Percentiles rank a stretch among this genome's conserved stretches.
phyloP scores from a whole-genome alignment of 2,888 invertebrate species.

The Tupiocoris notatus region DNA sequence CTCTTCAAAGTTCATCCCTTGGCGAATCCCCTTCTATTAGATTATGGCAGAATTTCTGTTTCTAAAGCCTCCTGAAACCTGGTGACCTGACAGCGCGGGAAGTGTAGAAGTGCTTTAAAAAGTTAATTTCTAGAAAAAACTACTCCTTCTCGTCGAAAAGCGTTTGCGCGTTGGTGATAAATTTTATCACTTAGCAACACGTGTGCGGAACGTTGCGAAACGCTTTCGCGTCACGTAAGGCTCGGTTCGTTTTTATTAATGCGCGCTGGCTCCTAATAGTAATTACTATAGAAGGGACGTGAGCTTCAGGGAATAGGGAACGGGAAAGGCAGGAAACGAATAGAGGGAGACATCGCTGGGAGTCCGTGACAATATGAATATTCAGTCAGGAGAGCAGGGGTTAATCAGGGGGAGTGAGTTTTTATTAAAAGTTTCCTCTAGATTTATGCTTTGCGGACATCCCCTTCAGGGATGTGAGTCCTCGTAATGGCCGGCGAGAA shows the following conservation, averaged over 20 bases:
- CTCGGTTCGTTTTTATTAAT: slow-evolving; percentile 24
- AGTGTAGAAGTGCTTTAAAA: too few species aligned
- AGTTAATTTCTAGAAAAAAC: too few species aligned
- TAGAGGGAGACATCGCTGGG: neutral
- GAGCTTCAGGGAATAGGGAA: slow-evolving; percentile 16
- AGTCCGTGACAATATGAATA: slow-evolving; percentile 39
- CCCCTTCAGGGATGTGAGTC: slow-evolving; percentile 20
- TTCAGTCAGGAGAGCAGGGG: slow-evolving; percentile 32
- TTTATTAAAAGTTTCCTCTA: slow-evolving; percentile 42
- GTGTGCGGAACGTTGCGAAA: slow-evolving; percentile 15
- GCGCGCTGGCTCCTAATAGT: slow-evolving; percentile 11
- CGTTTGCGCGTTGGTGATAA: too few species aligned
- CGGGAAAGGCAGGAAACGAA: slow-evolving; percentile 7
- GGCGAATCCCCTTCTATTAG: too few species aligned
- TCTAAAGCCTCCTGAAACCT: too few species aligned
- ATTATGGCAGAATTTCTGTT: too few species aligned
- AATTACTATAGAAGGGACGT: slow-evolving; percentile 34
- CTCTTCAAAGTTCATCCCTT: too few species aligned
- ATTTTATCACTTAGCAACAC: slow-evolving; percentile 25
- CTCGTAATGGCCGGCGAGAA: slow-evolving; percentile 27
- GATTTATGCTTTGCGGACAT: slow-evolving; percentile 42
- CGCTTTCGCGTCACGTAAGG: slow-evolving; percentile 19
- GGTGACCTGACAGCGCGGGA: too few species aligned
- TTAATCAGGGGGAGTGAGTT: slow-evolving; percentile 42
- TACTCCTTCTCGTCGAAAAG: neutral